Evolutionary conservation across 2,113 vertebrate genomes (phyloP).

Genomic region (Trematomus loennbergii): DNA sequence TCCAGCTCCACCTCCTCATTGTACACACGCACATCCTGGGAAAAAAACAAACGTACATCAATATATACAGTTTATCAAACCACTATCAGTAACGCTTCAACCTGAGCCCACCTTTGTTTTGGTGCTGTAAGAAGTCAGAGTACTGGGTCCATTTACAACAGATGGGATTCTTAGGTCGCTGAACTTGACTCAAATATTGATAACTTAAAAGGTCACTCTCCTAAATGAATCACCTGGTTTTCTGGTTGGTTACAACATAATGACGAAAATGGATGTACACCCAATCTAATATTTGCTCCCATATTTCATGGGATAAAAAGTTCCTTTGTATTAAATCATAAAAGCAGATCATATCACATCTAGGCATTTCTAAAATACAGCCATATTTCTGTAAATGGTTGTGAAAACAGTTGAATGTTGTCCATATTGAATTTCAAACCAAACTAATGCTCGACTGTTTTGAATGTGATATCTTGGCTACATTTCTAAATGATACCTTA

Average conservation of each 20-base stretch:
- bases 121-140: not conserved
- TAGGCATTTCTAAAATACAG: not conserved
- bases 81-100: not conserved
- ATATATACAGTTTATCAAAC: not conserved
- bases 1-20: constrained; percentile 95
- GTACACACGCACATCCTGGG: constrained; percentile 90
- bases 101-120: not conserved
- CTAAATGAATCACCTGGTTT: not conserved
- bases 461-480: not conserved
- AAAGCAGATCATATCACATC: not conserved
- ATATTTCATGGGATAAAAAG: not conserved
- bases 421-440: not conserved
- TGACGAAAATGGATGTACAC: not conserved
- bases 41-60: not conserved
- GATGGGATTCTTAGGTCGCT: not conserved
- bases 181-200: not conserved
- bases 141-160: not conserved
- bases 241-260: not conserved
- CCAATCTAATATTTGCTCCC: not conserved
- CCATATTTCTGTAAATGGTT: too few relatives aligned
- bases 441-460: not conserved
- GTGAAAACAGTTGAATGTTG: too few relatives aligned
- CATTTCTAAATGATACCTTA: too few relatives aligned
- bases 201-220: not conserved
- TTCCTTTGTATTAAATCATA: not conserved